A percentile compares a stretch with the other conserved stretches of the same genome.
Conservation (phyloP, 35 echinoderm and acorn worm genomes). For the Holothuria glaberrima region DNA sequence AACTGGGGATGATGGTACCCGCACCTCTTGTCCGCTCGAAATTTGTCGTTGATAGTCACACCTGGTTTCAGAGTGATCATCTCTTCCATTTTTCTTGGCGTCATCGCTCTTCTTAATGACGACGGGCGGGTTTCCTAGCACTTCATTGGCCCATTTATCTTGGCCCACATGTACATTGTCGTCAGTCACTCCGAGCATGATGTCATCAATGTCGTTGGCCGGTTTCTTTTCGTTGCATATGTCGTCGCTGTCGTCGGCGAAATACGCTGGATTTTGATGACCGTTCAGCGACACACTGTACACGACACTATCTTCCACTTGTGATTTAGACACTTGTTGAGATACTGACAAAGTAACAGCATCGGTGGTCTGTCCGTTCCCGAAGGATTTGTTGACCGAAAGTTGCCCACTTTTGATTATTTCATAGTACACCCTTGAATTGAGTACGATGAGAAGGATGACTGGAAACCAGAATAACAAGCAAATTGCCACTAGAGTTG, state of each 20-base stretch:
- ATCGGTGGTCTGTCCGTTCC: not conserved
- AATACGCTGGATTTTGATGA: no score
- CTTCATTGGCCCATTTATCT: not conserved
- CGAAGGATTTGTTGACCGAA: not conserved
- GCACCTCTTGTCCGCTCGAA: no score
- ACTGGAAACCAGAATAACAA: constrained; percentile 6
- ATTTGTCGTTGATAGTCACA: not conserved
- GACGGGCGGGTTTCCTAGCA: not conserved
- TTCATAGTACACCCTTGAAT: not conserved
- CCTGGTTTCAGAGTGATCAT: not conserved
- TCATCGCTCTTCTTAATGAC: not conserved
- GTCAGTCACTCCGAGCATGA: not conserved
- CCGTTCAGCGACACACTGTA: no score
- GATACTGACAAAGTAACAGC: not conserved
- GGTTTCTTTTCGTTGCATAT: not conserved
- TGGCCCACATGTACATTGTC: not conserved
- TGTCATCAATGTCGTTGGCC: not conserved
- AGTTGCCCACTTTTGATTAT: not conserved
- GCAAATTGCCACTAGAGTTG: constrained; percentile 1
- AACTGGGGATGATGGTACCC: not conserved
- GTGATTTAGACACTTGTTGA: no score
- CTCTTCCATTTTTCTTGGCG: not conserved
- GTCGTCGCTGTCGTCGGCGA: not conserved
- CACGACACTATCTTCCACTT: no score
- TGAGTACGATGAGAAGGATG: not conserved